phyloP scores from a whole-genome alignment of 2,888 invertebrate genomes.

The Drosophila sordidapex region DNA sequence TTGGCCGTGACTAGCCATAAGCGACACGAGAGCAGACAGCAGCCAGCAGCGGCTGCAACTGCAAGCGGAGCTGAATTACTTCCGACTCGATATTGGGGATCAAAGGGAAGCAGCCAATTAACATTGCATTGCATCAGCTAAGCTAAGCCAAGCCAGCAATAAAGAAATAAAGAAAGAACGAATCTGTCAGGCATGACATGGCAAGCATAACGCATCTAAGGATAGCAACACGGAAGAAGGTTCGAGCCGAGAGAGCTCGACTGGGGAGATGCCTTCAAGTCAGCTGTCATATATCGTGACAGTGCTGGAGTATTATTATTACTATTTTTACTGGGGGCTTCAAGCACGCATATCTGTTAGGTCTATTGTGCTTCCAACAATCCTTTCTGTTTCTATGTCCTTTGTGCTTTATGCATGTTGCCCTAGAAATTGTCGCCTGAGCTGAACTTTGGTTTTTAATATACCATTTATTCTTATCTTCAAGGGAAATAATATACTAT shows the following conservation, averaged over 20 bases:
- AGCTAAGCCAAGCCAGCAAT: slow-evolving; percentile 22
- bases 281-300: not conserved
- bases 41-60: not conserved
- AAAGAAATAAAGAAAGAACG: slow-evolving; percentile 3
- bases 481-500: too few relatives aligned
- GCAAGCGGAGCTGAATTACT: slow-evolving; percentile 23
- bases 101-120: slow-evolving; percentile 59
- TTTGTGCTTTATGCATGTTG: not conserved
- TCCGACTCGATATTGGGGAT: slow-evolving; percentile 43
- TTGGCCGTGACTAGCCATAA: slow-evolving; percentile 72
- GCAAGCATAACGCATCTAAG: slow-evolving; percentile 19
- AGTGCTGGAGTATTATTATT: not conserved
- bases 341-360: not conserved
- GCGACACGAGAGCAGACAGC: not conserved
- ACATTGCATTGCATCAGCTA: slow-evolving; percentile 41
- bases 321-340: not conserved
- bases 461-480: too few relatives aligned
- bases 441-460: too few relatives aligned
- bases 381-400: not conserved
- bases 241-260: not conserved
- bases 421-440: not conserved
- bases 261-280: not conserved
- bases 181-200: slow-evolving; percentile 29
- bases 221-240: not conserved
- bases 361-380: not conserved